Conservation (phyloP, 2,888 invertebrate species). For the Tubulanus polymorphus region DNA sequence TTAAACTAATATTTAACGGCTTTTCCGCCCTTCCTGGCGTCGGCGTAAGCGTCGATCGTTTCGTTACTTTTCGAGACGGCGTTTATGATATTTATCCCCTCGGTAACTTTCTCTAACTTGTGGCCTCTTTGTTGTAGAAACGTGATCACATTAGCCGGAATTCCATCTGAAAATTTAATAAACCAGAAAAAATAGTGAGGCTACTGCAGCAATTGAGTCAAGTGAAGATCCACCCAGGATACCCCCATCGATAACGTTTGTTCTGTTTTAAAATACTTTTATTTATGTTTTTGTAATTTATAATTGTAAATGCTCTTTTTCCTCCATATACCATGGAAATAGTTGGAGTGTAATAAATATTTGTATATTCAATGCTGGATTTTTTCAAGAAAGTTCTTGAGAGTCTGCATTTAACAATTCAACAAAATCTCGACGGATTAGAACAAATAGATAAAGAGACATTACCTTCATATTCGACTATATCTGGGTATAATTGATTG, state of each 20-base stretch:
- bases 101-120: slow-evolving; percentile 20
- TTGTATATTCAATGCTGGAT: too few species aligned
- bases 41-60: slow-evolving; percentile 28
- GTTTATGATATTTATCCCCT: slow-evolving; percentile 27
- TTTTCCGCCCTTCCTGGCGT: slow-evolving; percentile 27
- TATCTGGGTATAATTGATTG: slow-evolving; percentile 26
- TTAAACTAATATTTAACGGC: slow-evolving; percentile 16
- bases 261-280: too few species aligned
- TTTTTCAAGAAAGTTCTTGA: too few species aligned
- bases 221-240: too few species aligned
- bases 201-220: too few species aligned
- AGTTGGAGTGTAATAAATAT: too few species aligned
- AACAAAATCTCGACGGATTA: too few species aligned
- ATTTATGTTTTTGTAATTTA: too few species aligned
- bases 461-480: slow-evolving; percentile 34
- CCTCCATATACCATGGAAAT: too few species aligned
- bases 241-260: too few species aligned
- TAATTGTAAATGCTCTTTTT: too few species aligned
- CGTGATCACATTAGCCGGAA: slow-evolving; percentile 19
- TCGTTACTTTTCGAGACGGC: slow-evolving; percentile 35
- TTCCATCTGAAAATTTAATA: slow-evolving; percentile 22
- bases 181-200: neutral
- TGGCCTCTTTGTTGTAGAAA: slow-evolving; percentile 27
- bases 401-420: neutral
- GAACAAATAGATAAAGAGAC: too few species aligned